phyloP scores from a whole-genome alignment of 2,888 invertebrate genomes.

The Cephus rjabovi region DNA sequence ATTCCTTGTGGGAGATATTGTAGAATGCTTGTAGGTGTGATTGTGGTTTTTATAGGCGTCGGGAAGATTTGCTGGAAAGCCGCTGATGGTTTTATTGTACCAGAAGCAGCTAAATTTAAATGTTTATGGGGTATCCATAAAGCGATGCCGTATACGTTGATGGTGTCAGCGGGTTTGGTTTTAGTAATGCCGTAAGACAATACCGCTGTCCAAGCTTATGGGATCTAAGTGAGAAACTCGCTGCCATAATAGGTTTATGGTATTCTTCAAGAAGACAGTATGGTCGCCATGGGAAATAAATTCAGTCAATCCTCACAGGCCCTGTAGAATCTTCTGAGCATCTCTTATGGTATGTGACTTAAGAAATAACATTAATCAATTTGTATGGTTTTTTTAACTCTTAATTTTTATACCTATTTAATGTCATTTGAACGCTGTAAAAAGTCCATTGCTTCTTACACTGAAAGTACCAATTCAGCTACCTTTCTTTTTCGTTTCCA shows the following conservation, averaged over 20 bases:
- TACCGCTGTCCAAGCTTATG: background rate
- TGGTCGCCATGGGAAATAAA: background rate
- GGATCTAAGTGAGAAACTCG: background rate
- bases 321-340: background rate
- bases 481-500: background rate
- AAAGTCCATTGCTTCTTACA: background rate
- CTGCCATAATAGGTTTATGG: background rate
- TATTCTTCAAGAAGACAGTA: background rate
- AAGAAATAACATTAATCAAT: too few species aligned
- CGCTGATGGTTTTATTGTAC: slow-evolving; percentile 26
- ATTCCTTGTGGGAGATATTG: background rate
- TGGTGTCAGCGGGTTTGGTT: background rate
- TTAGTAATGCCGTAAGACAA: background rate
- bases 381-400: background rate
- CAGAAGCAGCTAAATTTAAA: slow-evolving; percentile 30
- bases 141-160: background rate
- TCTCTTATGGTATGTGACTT: background rate
- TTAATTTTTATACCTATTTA: background rate
- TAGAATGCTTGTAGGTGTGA: background rate
- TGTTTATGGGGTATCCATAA: slow-evolving; percentile 32
- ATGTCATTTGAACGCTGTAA: background rate
- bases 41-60: slow-evolving; percentile 13
- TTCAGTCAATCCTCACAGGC: background rate
- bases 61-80: slow-evolving; percentile 25
- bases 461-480: background rate